Evolutionary conservation across 37 sponge, comb jelly and placozoan genomes (phyloP).

Genomic region (Beroe forskalii): DNA sequence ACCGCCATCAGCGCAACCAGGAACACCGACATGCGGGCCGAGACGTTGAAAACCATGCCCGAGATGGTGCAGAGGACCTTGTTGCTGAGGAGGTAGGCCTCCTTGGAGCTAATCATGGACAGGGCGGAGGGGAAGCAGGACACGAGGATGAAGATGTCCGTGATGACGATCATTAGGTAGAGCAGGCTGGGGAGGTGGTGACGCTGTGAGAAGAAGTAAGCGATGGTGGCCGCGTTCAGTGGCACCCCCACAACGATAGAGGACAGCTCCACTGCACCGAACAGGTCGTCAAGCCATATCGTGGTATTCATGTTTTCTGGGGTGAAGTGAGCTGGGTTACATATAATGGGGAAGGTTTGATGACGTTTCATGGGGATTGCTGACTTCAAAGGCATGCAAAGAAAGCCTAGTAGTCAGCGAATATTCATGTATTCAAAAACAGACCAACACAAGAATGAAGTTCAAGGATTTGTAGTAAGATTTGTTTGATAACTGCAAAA

Average conservation of each 20-base stretch:
- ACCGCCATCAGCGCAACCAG: constrained; percentile 33
- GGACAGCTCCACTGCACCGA: background rate
- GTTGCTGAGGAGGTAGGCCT: background rate
- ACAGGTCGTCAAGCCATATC: constrained; percentile 14
- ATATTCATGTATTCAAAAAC: no score
- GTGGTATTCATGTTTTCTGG: background rate
- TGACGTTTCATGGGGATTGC: no score
- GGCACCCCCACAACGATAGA: background rate
- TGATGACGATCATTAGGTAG: constrained; percentile 25
- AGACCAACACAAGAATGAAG: no score
- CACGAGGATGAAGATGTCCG: constrained; percentile 15
- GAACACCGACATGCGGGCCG: constrained; percentile 47
- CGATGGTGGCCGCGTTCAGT: constrained; percentile 5
- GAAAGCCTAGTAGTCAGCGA: no score
- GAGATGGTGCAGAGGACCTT: background rate
- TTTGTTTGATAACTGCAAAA: no score
- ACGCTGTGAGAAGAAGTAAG: background rate
- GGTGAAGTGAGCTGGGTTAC: no score
- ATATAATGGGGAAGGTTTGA: no score
- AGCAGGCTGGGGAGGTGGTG: constrained; percentile 35
- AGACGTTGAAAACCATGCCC: constrained; percentile 13
- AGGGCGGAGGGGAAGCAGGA: constrained; percentile 53
- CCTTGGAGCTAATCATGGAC: background rate
- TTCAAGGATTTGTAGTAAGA: no score
- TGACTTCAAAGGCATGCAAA: no score